These are phyloP conservation scores for Gorsachius goisagi DNA, from an alignment of 2,113 vertebrate genomes.

Conservation along the genomic window DNA sequence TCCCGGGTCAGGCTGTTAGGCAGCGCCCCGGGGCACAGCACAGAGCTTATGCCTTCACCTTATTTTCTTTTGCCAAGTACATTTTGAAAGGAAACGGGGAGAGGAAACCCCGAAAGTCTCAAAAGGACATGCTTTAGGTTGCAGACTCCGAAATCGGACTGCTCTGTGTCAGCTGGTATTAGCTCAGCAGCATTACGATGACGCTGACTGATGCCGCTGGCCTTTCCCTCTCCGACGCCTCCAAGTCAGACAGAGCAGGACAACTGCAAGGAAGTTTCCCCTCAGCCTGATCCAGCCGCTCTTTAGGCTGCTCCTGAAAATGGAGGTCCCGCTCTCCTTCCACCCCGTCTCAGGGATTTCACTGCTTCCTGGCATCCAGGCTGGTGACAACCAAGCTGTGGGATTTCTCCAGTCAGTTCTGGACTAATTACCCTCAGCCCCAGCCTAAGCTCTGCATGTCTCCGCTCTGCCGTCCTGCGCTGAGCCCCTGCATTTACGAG, in stretches of 20 bases:
- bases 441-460: accelerated
- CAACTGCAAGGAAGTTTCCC: not conserved
- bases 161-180: not conserved
- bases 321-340: not conserved
- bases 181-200: not conserved
- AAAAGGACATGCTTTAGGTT: not conserved
- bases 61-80: not conserved
- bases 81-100: not conserved
- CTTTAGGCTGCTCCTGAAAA: not conserved
- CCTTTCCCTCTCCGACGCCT: not conserved
- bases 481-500: accelerated
- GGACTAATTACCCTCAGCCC: not conserved
- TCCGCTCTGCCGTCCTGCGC: accelerated
- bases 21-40: not conserved
- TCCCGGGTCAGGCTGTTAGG: not conserved
- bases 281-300: not conserved
- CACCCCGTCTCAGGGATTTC: not conserved
- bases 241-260: not conserved
- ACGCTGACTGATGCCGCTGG: not conserved
- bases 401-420: not conserved
- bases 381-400: accelerated
- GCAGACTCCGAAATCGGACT: not conserved
- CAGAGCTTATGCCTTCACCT: not conserved
- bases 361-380: accelerated
- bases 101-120: not conserved